Evolutionary conservation across 2,113 vertebrate species (phyloP).

Genomic region (Stercorarius parasiticus): DNA sequence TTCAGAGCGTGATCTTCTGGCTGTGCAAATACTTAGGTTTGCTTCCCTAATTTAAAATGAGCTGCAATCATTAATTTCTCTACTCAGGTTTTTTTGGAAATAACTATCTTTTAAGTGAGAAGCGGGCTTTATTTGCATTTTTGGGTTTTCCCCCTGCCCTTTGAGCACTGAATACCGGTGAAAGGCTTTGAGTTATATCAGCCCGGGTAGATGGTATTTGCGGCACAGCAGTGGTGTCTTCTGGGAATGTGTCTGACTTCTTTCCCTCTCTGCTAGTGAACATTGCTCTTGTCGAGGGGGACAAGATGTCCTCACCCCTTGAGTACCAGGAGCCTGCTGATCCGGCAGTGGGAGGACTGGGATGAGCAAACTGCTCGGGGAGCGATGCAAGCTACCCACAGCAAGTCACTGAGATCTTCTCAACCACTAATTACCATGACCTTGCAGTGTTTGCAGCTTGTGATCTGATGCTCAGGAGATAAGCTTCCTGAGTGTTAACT

Average conservation of each 20-base stretch:
- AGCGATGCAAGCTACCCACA: not conserved
- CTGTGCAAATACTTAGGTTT: not conserved
- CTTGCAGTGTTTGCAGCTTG: not conserved
- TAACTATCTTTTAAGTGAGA: not conserved
- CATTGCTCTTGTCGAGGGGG: not conserved
- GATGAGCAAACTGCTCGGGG: not conserved
- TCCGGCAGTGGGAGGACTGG: not conserved
- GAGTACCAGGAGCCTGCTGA: not conserved
- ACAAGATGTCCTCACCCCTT: not conserved
- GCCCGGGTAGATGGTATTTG: not conserved
- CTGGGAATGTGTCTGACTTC: not conserved
- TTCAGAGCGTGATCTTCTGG: not conserved
- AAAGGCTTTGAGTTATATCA: not conserved
- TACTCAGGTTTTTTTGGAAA: not conserved
- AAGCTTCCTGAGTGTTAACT: not conserved
- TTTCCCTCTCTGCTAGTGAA: not conserved
- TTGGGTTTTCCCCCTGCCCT: not conserved
- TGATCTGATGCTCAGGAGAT: not conserved
- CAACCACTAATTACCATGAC: not conserved
- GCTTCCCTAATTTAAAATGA: not conserved
- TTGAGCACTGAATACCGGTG: not conserved
- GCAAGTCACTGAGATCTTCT: not conserved
- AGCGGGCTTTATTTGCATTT: not conserved
- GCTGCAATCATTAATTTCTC: not conserved
- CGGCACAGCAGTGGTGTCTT: not conserved